phyloP scores from a whole-genome alignment of 1,140 invertebrate species.

The Lepidurus couesii region DNA sequence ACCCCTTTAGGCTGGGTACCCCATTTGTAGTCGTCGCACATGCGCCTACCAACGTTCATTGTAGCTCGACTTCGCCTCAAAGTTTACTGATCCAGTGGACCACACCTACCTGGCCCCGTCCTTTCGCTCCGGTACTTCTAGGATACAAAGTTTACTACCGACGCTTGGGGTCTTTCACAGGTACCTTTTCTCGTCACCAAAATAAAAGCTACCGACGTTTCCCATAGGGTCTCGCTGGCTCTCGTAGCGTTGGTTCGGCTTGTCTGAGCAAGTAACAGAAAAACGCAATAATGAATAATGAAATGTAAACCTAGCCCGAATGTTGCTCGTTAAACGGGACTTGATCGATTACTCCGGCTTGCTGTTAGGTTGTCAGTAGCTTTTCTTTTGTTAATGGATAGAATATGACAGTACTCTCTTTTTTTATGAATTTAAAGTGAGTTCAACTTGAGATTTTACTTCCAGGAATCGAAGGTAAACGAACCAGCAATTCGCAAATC shows the following conservation, averaged over 20 bases:
- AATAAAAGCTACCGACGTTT: no score
- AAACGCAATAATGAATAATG: no score
- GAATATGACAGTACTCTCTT: no score
- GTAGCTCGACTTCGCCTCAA: slow-evolving; percentile 44
- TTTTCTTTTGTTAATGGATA: no score
- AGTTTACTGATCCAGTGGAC: slow-evolving; percentile 44
- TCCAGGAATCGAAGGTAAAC: slow-evolving; percentile 28
- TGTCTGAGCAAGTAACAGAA: no score
- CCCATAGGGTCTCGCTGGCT: no score
- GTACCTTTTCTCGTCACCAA: not conserved
- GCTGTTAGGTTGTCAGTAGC: no score
- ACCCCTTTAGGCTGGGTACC: slow-evolving; percentile 16
- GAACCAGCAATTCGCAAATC: slow-evolving; percentile 27
- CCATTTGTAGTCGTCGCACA: slow-evolving; percentile 47
- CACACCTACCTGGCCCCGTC: slow-evolving; percentile 46
- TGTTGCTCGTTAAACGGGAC: no score
- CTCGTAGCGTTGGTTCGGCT: no score
- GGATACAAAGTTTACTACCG: slow-evolving; percentile 53
- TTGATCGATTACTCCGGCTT: no score
- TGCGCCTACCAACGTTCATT: slow-evolving; percentile 46
- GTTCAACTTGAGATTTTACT: slow-evolving; percentile 5
- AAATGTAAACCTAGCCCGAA: no score
- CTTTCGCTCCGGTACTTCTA: slow-evolving; percentile 54
- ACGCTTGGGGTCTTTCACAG: slow-evolving; percentile 40
- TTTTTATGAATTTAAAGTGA: no score